Evolutionary conservation across 2,113 vertebrate species (phyloP).

Genomic region (Aythya baeri): DNA sequence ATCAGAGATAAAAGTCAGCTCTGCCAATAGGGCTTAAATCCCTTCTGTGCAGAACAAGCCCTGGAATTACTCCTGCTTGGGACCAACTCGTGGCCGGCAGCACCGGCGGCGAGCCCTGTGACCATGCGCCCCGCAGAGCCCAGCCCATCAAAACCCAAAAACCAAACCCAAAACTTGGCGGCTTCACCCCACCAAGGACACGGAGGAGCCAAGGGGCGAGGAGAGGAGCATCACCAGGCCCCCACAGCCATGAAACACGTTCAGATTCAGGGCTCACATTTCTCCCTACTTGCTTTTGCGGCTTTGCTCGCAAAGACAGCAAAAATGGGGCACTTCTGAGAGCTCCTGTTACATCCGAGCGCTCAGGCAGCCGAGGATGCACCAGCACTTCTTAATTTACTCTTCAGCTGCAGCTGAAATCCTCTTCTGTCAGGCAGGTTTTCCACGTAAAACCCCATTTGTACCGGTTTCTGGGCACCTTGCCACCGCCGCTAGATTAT

Average conservation of each 20-base stretch:
- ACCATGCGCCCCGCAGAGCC: neutral
- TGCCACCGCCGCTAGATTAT: neutral
- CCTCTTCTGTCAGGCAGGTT: neutral
- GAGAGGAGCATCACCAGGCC: too few relatives aligned
- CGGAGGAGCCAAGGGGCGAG: neutral
- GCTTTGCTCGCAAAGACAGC: neutral
- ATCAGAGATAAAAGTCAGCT: conserved; percentile 34
- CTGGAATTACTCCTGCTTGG: neutral
- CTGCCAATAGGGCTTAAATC: neutral
- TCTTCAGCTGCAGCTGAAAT: neutral
- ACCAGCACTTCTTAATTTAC: neutral
- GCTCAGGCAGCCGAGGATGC: neutral
- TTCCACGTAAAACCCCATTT: neutral
- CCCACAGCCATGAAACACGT: accelerated
- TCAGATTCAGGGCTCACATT: neutral
- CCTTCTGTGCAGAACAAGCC: neutral
- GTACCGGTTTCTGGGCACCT: neutral
- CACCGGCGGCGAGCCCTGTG: accelerated
- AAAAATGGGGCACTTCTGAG: neutral
- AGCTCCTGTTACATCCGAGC: neutral
- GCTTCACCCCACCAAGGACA: neutral
- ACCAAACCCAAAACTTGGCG: too few relatives aligned
- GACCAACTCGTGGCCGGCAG: neutral
- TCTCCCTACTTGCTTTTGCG: too few relatives aligned
- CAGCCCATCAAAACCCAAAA: too few relatives aligned